Conservation (phyloP, 2,888 invertebrate genomes). For the Selenia dentaria region DNA sequence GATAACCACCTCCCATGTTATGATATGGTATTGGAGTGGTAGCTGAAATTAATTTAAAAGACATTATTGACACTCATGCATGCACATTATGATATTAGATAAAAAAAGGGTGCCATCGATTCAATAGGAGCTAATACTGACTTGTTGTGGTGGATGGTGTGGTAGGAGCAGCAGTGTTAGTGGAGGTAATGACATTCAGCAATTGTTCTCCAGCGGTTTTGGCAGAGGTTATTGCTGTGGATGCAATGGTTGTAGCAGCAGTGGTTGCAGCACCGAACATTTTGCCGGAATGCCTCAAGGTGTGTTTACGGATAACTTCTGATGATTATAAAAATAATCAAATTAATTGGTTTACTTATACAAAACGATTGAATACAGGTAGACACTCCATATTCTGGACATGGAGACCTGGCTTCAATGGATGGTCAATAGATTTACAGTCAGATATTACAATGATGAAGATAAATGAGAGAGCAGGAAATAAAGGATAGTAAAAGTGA, state of each 20-base stretch:
- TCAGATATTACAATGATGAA: slow-evolving; percentile 13
- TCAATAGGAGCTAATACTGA: slow-evolving; percentile 55
- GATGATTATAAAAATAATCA: slow-evolving; percentile 37
- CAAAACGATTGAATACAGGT: neutral
- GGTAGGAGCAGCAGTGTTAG: slow-evolving; percentile 65
- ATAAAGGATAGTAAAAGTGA: slow-evolving; percentile 5
- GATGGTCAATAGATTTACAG: slow-evolving; percentile 18
- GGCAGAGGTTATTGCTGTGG: slow-evolving; percentile 70
- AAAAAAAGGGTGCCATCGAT: slow-evolving; percentile 35
- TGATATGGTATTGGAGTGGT: slow-evolving; percentile 74
- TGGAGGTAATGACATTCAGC: slow-evolving; percentile 64
- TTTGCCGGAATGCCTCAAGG: slow-evolving; percentile 90
- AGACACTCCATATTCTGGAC: neutral
- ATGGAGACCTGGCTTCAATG: too few relatives aligned
- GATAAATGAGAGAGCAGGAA: slow-evolving; percentile 13
- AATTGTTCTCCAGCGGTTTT: slow-evolving; percentile 70
- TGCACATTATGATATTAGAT: slow-evolving; percentile 49
- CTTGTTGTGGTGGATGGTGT: slow-evolving; percentile 77
- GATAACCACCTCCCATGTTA: slow-evolving; percentile 75
- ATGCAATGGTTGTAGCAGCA: slow-evolving; percentile 78
- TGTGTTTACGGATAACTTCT: slow-evolving; percentile 88
- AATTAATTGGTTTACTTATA: slow-evolving; percentile 17
- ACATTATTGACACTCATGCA: slow-evolving; percentile 64
- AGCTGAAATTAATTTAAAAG: slow-evolving; percentile 73
- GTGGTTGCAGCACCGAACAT: slow-evolving; percentile 86